Conservation (phyloP, 2,888 invertebrate species). For the Agriopis marginaria region DNA sequence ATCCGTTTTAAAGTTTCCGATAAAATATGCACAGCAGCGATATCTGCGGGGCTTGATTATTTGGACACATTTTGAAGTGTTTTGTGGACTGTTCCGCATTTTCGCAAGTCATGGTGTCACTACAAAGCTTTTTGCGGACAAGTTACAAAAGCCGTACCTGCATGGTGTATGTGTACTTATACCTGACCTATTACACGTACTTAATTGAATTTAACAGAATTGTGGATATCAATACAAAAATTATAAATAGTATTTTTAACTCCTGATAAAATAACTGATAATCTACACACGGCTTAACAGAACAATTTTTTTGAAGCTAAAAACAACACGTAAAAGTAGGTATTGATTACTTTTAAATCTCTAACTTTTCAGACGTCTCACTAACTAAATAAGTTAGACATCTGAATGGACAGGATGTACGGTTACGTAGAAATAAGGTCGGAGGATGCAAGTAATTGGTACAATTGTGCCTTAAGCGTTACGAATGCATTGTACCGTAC, state of each 20-base stretch:
- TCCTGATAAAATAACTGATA: no score
- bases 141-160: neutral
- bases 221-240: no score
- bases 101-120: constrained; percentile 2
- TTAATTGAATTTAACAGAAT: no score
- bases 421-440: constrained; percentile 8
- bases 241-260: no score
- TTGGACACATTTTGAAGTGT: neutral
- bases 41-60: no score
- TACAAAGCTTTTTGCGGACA: constrained; percentile 2
- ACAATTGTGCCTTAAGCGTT: constrained; percentile 1
- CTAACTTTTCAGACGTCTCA: no score
- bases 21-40: no score
- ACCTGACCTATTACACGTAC: no score
- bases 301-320: no score
- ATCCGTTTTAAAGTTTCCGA: neutral
- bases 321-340: no score
- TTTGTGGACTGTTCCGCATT: neutral
- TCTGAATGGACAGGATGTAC: constrained; percentile 11
- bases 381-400: neutral
- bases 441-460: constrained; percentile 23
- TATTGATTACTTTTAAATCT: no score
- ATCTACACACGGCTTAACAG: no score
- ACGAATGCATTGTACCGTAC: constrained; percentile 2
- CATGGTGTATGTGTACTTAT: neutral